Evolutionary conservation across 92 coral and sea anemone species (phyloP).

Genomic region (Parazoanthus darwini): DNA sequence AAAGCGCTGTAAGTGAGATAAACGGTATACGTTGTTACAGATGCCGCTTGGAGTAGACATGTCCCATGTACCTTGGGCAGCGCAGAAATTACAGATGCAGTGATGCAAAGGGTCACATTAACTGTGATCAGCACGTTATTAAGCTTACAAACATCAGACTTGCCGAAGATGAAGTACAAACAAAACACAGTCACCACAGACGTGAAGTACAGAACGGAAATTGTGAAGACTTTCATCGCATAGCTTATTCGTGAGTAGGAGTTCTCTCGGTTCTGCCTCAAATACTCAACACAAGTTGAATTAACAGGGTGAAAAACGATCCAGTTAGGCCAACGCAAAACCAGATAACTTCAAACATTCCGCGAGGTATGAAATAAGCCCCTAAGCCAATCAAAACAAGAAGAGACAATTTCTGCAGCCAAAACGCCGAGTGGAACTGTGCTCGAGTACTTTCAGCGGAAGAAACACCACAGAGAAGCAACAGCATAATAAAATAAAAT

Average conservation of each 20-base stretch:
- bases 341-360: conserved; percentile 69
- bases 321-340: conserved; percentile 67
- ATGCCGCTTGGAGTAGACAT: conserved; percentile 67
- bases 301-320: conserved; percentile 59
- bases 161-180: conserved; percentile 54
- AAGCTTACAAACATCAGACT: conserved; percentile 65
- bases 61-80: conserved; percentile 24
- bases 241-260: conserved; percentile 38
- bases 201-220: conserved; percentile 43
- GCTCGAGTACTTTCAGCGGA: conserved; percentile 40
- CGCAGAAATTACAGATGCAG: conserved; percentile 53
- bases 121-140: conserved; percentile 60
- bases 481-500: conserved; percentile 58
- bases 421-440: conserved; percentile 79
- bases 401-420: conserved; percentile 73
- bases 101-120: conserved; percentile 54
- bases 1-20: conserved; percentile 67
- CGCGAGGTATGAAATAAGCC: conserved; percentile 57
- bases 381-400: conserved; percentile 46
- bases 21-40: conserved; percentile 59
- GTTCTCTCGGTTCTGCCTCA: conserved; percentile 20
- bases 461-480: conserved; percentile 39
- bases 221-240: conserved; percentile 30
- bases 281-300: conserved; percentile 71
- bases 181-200: conserved; percentile 47